These are phyloP conservation scores for Melanotaenia pygmaea DNA, from an alignment of 2,797 vertebrate genomes.

Conservation along the genomic window DNA sequence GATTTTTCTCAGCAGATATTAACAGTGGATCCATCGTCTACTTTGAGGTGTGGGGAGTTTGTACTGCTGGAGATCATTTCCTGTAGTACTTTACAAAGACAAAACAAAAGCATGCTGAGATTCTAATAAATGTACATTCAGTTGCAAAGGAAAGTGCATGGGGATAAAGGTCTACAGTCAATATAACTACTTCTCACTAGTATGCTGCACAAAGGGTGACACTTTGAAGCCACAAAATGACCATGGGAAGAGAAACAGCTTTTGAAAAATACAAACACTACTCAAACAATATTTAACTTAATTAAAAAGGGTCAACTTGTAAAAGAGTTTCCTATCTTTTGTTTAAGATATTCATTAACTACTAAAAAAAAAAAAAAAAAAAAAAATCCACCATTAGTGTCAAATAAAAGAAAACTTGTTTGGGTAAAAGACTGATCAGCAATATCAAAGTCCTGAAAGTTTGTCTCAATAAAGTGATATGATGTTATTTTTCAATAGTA, in stretches of 20 bases:
- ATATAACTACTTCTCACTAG: neutral
- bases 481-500: neutral
- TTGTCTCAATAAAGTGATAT: neutral
- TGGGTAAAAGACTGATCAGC: conserved; percentile 11
- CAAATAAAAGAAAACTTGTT: neutral
- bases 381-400: neutral
- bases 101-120: conserved; percentile 9
- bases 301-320: neutral
- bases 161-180: neutral
- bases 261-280: neutral
- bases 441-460: conserved; percentile 1
- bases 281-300: neutral
- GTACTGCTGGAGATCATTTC: neutral
- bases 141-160: neutral
- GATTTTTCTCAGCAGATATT: conserved; percentile 37
- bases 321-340: neutral
- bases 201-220: neutral
- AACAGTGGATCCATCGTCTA: neutral
- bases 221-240: neutral
- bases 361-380: neutral
- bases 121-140: neutral
- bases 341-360: neutral
- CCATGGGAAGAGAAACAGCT: neutral
- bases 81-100: conserved; percentile 6
- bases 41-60: conserved; percentile 12